These are phyloP conservation scores for Tiliacea aurago DNA, from an alignment of 2,888 invertebrate genomes.

Conservation along the genomic window DNA sequence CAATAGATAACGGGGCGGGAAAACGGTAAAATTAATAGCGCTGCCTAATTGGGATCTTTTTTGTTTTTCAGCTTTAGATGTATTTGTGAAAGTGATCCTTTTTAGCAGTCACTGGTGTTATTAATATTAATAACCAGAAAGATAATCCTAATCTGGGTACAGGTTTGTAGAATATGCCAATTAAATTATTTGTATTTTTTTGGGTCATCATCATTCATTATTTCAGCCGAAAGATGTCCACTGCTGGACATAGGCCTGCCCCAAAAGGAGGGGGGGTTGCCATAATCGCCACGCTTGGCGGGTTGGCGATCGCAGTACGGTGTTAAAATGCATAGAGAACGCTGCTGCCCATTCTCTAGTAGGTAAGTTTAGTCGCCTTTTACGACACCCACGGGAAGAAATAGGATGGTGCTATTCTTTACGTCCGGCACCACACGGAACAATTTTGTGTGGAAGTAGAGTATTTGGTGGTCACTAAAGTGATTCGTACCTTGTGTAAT, in stretches of 20 bases:
- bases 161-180: not conserved
- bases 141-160: not conserved
- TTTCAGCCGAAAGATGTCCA: too few species aligned
- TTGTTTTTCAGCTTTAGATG: conserved; percentile 16
- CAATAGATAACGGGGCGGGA: conserved; percentile 66
- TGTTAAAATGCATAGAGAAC: too few species aligned
- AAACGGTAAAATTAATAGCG: conserved; percentile 64
- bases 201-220: too few species aligned
- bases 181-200: not conserved
- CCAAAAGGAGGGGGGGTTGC: too few species aligned
- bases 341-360: too few species aligned
- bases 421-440: too few species aligned
- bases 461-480: not conserved
- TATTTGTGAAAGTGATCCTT: conserved; percentile 18
- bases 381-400: too few species aligned
- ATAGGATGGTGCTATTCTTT: too few species aligned
- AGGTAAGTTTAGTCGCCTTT: too few species aligned
- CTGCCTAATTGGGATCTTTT: conserved; percentile 57
- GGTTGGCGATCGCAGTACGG: too few species aligned
- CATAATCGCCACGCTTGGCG: too few species aligned
- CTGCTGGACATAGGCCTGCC: too few species aligned
- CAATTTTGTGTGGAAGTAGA: not conserved
- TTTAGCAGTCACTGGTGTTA: not conserved
- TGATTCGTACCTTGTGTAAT: not conserved
- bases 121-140: not conserved